Base-by-base conservation (phyloP, 2,113 vertebrate genomes). In the Elanoides forficatus region DNA sequence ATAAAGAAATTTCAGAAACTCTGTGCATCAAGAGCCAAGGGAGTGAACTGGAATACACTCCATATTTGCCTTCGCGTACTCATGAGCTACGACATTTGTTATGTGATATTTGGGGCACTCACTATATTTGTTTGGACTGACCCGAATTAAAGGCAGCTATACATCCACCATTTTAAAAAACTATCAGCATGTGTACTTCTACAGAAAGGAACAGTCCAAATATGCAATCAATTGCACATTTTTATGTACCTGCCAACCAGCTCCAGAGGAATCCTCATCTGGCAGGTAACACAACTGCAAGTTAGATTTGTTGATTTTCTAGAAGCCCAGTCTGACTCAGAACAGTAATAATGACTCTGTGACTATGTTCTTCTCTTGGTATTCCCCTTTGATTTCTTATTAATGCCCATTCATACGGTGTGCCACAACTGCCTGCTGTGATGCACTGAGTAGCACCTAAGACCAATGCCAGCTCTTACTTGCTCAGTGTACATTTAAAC, bases 221-320 rank as follows among this genome's bases (percentile, higher is more conserved):
- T 1, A 22, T 1, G 18, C 29, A 40, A 15, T 26, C 25, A 76
- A 2, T 19, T 63, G 30, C 4, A 2, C 13, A 3, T 50, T 47
- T 50, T 36, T 42, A 55, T 27, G 0, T 50, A 52, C 21, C 18
- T 82, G 53, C 59, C 53, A 67, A 14, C 14, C 29, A 55, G 65
- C 25, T 53, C 71, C 43, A 78, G 65, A 73, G 42, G 59, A 78
- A 68, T 63, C 71, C 65, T 34, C 16, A 11, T 36, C 59, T 73
- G 76, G 47, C 53, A 90, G 59, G 59, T 78, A 78, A 82, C 14
- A 22, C 42, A 56, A 43, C 52, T 15, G 14, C 22, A 32, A 7
- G 10, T n/a, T 23, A 45, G 29, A 86, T 36, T 45, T 45, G 34
- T 19, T 52, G 25, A 52, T 73, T 62, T 91, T 58, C 52, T 42